Evolutionary conservation across 2,113 vertebrate genomes (phyloP).

Genomic region (Perca flavescens): DNA sequence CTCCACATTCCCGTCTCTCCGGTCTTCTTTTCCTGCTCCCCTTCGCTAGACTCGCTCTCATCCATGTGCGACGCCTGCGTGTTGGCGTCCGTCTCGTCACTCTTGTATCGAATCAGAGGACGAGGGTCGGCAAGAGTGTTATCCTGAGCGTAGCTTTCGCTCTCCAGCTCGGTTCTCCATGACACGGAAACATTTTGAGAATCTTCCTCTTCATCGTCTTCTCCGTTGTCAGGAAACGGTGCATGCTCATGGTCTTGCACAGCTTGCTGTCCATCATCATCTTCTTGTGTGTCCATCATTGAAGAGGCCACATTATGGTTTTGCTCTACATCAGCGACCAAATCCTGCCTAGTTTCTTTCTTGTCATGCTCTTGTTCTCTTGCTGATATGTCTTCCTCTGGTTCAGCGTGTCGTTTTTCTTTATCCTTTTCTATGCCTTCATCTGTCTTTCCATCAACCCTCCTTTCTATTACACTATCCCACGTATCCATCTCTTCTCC

Average conservation of each 20-base stretch:
- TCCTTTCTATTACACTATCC: slow-evolving; percentile 73
- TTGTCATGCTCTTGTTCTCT: slow-evolving; percentile 44
- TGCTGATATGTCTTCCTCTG: slow-evolving; percentile 71
- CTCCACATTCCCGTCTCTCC: slow-evolving; percentile 63
- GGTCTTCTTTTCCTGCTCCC: slow-evolving; percentile 74
- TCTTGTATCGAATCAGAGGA: slow-evolving; percentile 84
- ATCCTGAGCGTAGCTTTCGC: slow-evolving; percentile 84
- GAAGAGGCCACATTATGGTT: background rate
- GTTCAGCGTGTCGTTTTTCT: slow-evolving; percentile 56
- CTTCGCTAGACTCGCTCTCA: slow-evolving; percentile 76
- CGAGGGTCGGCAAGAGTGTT: slow-evolving; percentile 85
- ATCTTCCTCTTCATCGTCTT: slow-evolving; percentile 71
- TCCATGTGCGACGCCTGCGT: slow-evolving; percentile 74
- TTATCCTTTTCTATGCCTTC: slow-evolving; percentile 24
- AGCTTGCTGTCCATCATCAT: background rate
- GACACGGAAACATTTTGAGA: slow-evolving; percentile 82
- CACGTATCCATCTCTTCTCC: slow-evolving; percentile 78
- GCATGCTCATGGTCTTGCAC: slow-evolving; percentile 15
- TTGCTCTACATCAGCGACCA: background rate
- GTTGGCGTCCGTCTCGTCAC: slow-evolving; percentile 80
- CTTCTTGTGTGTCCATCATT: background rate
- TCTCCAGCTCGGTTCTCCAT: slow-evolving; percentile 80
- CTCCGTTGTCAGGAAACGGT: slow-evolving; percentile 8
- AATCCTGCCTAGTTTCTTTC: background rate
- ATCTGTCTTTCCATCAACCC: slow-evolving; percentile 30